Conservation (phyloP, 2,888 invertebrate genomes). For the Noctua janthe region DNA sequence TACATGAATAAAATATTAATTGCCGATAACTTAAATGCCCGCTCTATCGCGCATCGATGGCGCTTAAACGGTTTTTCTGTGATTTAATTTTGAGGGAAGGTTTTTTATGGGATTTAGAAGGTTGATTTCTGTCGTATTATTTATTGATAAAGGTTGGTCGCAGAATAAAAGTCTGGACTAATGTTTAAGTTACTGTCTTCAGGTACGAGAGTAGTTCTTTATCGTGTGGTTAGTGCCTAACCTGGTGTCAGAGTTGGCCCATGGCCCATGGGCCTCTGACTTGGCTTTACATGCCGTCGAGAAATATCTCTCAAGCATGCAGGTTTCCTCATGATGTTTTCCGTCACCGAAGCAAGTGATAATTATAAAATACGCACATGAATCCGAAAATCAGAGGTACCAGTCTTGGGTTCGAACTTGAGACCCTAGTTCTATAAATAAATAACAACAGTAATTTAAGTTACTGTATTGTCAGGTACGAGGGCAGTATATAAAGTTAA, state of each 20-base stretch:
- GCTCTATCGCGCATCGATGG: conserved; percentile 59
- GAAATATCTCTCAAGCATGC: too few species aligned
- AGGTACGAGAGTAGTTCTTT: neutral
- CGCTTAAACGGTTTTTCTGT: conserved; percentile 46
- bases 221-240: too few species aligned
- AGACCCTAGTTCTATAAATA: neutral
- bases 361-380: too few species aligned
- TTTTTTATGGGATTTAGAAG: conserved; percentile 11
- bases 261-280: too few species aligned
- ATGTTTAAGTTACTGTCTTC: neutral
- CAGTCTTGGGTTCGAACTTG: too few species aligned
- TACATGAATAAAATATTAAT: conserved; percentile 78
- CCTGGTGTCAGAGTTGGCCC: too few species aligned
- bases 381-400: too few species aligned
- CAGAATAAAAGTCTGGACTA: neutral
- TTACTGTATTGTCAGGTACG: too few species aligned
- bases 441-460: neutral
- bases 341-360: too few species aligned
- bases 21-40: conserved; percentile 65
- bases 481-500: neutral
- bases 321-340: too few species aligned
- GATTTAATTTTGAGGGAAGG: conserved; percentile 20
- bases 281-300: too few species aligned
- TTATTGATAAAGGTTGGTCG: neutral
- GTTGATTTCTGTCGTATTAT: neutral